Evolutionary conservation across 2,113 vertebrate species (phyloP), one percentile per base, ranked within the genome.

Genomic region (Indicator indicator): DNA sequence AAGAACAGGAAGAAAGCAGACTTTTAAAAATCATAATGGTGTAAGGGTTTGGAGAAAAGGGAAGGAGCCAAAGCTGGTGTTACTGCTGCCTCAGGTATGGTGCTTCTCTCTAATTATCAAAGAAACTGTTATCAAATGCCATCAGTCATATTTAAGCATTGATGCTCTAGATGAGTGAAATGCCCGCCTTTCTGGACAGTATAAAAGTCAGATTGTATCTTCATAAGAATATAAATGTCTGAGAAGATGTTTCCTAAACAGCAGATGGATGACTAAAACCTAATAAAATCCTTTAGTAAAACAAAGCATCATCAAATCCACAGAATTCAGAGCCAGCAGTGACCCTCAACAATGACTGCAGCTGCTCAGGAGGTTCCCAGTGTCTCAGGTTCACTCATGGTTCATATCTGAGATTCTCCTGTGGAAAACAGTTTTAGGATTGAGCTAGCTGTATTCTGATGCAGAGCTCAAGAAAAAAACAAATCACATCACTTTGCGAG

Each of bases 401-500:
- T 32, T 85, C 87, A 33, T 14, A 42, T 21, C 21, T 46, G 40
- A 94, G 58, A 32, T 74, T 75, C 59, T 74, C 56, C 63, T 26
- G 16, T 48, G 59, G 46, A 77, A 81, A 64, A 86, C 8, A 20
- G 50, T 70, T 82, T 74, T 46, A 28, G 56, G 59, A 86, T 46
- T 70, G n/a, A 72, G 63, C 2, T 5, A 42, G 27, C 60, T 60
- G 65, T 81, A 24, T 85, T 95, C 86, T 91, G 86, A 52, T 46
- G 30, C 1, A 5, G 38, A 46, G 52, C 63, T 84, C 28, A 33
- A 81, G 67, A 65, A 52, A 62, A 44, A 74, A 90, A 89, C 46
- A 83, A 72, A 85, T 74, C 82, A 69, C 76, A 76, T 42, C 33
- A 52, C 32, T 92, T 23, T 65, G 74, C 63, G 86, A 96, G 85